Base-by-base conservation (phyloP, 37 sponge, comb jelly and placozoan genomes). In the Cladorhizidae sp. region DNA sequence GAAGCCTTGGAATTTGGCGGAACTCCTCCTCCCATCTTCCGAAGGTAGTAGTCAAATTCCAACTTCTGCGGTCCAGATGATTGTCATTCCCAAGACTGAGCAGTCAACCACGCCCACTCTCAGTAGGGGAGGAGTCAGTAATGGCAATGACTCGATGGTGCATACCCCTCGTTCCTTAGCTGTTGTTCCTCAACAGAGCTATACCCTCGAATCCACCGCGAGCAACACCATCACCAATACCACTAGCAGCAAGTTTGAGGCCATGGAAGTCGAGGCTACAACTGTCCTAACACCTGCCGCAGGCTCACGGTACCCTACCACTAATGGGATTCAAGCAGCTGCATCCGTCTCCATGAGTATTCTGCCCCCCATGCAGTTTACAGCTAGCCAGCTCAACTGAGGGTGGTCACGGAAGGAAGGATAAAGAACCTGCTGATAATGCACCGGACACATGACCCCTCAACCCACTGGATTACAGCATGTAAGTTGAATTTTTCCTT, bases 1-100 rank as follows among this genome's bases (percentile, higher is more conserved):
- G n/a, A 67, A 81, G 28, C 50, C 61, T 23, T 81, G 73, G 73
- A n/a, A 72, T 21, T 20, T 5, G 15, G 52, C 73, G 15, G 52
- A 73, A 9, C 14, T 73, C 31, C 31, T 65, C 28, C 31, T 65
- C 17, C 70, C 70, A 7, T 18, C 20, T n/a, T 32, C 58, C 1
- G 38, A 28, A 28, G 11, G 57, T 52, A 40, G 32, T 12, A 75
- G 55, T 32, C 32, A 40, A 31, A n/a, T 33, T 40, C 76, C 76
- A n/a, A 57, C 9, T 3, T 36, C 76, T 5, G 38, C 56, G 1
- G 72, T 45, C 22, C 74, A 74, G 31, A 74, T 36, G 37, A 74
- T 54, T 9, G 74, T 54, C 36, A 40, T 71, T 71, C 71, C 71
- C 33, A 71, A 71, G 71, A 23, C 45, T 3, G 71, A 71, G 43